Percentiles rank a stretch among this genome's conserved stretches.
phyloP scores from a whole-genome alignment of 2,113 vertebrate genomes.

The Cyprinodon tularosa region DNA sequence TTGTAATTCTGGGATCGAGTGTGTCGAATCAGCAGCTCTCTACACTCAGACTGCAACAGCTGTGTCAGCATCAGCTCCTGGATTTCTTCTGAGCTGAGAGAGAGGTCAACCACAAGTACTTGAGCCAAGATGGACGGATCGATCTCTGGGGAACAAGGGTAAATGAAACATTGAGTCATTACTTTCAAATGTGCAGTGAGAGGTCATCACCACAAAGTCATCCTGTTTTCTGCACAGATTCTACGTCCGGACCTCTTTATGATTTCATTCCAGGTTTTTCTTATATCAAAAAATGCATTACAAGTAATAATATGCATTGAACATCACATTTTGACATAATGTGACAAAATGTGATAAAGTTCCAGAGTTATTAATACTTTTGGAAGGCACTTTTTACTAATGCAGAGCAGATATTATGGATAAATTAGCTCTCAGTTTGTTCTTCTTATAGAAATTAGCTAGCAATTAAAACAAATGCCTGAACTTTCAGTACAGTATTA shows the following conservation, averaged over 20 bases:
- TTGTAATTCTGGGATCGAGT: slow-evolving; percentile 61
- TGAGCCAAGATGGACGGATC: slow-evolving; percentile 75
- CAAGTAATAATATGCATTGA: neutral
- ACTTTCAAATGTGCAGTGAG: neutral
- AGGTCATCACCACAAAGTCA: neutral
- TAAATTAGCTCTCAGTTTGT: neutral
- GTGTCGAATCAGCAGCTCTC: slow-evolving; percentile 68
- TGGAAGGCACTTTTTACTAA: too few species aligned
- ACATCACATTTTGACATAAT: neutral
- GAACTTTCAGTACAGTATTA: neutral
- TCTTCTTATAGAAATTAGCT: neutral
- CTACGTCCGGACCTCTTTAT: neutral
- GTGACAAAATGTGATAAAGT: neutral
- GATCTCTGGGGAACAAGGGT: slow-evolving; percentile 70
- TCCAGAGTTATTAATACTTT: neutral
- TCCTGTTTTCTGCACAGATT: neutral
- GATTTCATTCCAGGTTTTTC: neutral
- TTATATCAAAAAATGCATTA: neutral
- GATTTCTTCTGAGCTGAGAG: slow-evolving; percentile 75
- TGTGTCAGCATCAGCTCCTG: slow-evolving; percentile 81
- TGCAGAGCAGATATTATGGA: neutral
- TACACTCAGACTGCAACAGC: slow-evolving; percentile 71
- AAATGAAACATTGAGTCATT: neutral
- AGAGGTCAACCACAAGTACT: slow-evolving; percentile 81
- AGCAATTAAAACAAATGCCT: neutral